Evolutionary conservation across 2,113 vertebrate species (phyloP).

Genomic region (Calyptommatus sinebrachiatus): DNA sequence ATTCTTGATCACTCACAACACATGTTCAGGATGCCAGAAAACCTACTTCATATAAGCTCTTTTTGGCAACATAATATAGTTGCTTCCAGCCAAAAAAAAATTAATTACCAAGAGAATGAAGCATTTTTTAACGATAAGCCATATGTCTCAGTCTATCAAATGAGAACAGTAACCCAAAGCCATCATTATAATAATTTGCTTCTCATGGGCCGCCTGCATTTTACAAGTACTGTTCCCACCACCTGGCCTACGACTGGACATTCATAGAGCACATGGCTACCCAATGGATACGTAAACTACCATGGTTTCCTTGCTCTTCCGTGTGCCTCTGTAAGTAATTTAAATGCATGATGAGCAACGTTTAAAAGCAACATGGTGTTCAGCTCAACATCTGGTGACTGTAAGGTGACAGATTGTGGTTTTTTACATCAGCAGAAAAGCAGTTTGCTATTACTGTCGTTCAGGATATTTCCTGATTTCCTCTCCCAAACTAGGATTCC

Average conservation of each 20-base stretch:
- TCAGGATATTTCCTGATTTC: too few relatives aligned
- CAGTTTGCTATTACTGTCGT: too few relatives aligned
- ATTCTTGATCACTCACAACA: background rate
- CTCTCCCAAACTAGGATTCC: too few relatives aligned
- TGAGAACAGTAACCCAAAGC: slow-evolving; percentile 5
- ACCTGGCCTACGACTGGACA: background rate
- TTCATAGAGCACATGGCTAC: background rate
- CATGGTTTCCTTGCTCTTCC: background rate
- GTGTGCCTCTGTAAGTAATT: background rate
- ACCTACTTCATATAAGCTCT: background rate
- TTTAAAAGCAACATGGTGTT: too few relatives aligned
- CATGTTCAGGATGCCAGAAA: background rate
- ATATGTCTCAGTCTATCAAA: slow-evolving; percentile 8
- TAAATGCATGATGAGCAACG: background rate
- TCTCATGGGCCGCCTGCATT: background rate
- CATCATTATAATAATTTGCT: background rate
- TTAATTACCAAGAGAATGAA: slow-evolving; percentile 4
- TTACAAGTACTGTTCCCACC: background rate
- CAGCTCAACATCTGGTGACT: too few relatives aligned
- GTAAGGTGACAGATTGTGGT: too few relatives aligned
- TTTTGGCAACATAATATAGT: background rate
- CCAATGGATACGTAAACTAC: background rate
- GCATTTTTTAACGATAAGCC: slow-evolving; percentile 1
- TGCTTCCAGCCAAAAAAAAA: slow-evolving; percentile 7
- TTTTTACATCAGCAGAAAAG: too few relatives aligned